Conservation (phyloP, 2,113 vertebrate species). For the Gadus chalcogrammus region DNA sequence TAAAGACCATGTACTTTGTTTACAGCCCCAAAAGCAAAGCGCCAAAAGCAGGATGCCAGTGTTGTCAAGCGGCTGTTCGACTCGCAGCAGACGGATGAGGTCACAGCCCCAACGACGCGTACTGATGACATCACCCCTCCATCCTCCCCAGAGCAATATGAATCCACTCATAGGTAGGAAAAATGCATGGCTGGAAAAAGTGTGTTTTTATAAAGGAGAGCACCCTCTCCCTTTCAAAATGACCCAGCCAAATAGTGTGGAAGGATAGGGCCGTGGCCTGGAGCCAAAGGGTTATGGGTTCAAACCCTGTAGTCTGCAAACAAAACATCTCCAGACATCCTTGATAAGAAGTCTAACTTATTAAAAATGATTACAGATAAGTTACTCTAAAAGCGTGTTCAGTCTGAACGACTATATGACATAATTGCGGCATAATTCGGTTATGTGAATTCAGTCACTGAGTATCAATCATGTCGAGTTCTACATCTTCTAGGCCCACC, state of each 20-base stretch:
- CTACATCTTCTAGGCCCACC: conserved; percentile 35
- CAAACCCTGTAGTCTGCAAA: too few relatives aligned
- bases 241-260: too few relatives aligned
- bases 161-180: conserved; percentile 57
- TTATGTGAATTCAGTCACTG: not conserved
- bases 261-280: too few relatives aligned
- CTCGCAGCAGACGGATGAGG: conserved; percentile 24
- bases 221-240: too few relatives aligned
- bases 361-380: not conserved
- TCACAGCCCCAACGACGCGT: conserved; percentile 36
- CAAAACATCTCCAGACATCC: not conserved
- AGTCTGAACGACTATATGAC: not conserved
- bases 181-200: conserved; percentile 9
- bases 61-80: conserved; percentile 82
- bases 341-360: not conserved
- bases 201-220: not conserved
- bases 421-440: not conserved
- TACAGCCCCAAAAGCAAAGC: conserved; percentile 79
- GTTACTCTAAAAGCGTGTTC: not conserved
- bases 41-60: conserved; percentile 73
- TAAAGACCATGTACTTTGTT: not conserved
- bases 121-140: conserved; percentile 70
- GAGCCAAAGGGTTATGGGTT: too few relatives aligned
- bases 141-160: conserved; percentile 62
- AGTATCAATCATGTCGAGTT: not conserved